phyloP scores from a whole-genome alignment of 2,888 invertebrate genomes.

The Lithophane ornitopus region DNA sequence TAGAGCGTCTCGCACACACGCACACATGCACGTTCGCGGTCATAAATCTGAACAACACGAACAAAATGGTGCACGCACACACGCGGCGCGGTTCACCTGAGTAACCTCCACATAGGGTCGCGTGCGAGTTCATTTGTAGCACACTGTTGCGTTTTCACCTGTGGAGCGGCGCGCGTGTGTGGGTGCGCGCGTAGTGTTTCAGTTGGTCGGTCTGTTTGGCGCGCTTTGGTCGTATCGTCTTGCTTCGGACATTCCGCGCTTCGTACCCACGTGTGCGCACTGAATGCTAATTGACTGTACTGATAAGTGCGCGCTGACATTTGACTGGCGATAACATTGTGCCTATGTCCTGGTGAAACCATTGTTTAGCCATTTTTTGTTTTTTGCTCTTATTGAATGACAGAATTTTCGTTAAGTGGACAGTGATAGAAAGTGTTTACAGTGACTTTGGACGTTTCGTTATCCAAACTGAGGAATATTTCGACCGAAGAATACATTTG shows the following conservation, averaged over 20 bases:
- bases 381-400: slow-evolving; percentile 64
- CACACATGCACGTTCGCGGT: slow-evolving; percentile 74
- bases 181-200: slow-evolving; percentile 83
- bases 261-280: slow-evolving; percentile 81
- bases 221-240: slow-evolving; percentile 85
- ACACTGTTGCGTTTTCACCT: slow-evolving; percentile 89
- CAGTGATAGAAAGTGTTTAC: slow-evolving; percentile 82
- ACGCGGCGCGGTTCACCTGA: slow-evolving; percentile 78
- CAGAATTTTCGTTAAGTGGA: slow-evolving; percentile 76
- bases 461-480: slow-evolving; percentile 88
- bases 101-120: slow-evolving; percentile 88
- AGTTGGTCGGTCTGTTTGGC: slow-evolving; percentile 87
- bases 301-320: slow-evolving; percentile 85
- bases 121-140: slow-evolving; percentile 83
- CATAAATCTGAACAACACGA: slow-evolving; percentile 87
- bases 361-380: slow-evolving; percentile 64
- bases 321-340: slow-evolving; percentile 82
- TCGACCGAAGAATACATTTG: slow-evolving; percentile 85
- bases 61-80: slow-evolving; percentile 87
- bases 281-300: slow-evolving; percentile 81
- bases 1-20: slow-evolving; percentile 78
- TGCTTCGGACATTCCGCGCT: slow-evolving; percentile 66
- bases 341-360: slow-evolving; percentile 70
- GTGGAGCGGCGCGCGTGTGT: slow-evolving; percentile 82
- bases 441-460: slow-evolving; percentile 82